phyloP scores from a whole-genome alignment of 2,113 vertebrate genomes.

The Orthochromis indermauri region DNA sequence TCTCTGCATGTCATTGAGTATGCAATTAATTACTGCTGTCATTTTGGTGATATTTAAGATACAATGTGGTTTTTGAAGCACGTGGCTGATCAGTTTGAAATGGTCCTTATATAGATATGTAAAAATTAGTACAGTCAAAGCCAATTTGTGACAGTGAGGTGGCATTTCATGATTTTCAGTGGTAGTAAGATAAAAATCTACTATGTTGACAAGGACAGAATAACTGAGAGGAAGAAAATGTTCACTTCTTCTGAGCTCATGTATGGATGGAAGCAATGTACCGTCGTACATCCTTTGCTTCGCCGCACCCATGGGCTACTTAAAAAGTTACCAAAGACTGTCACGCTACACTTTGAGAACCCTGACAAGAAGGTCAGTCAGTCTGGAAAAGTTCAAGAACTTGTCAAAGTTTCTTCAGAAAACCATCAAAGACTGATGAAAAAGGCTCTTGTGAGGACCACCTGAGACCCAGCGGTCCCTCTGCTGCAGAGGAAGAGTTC shows the following conservation, averaged over 20 bases:
- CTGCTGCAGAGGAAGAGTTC: neutral
- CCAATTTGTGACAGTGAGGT: neutral
- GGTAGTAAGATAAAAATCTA: neutral
- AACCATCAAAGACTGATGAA: neutral
- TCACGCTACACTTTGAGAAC: neutral
- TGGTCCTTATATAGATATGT: neutral
- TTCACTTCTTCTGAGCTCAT: neutral
- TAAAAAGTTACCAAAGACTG: neutral
- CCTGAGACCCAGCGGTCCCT: neutral
- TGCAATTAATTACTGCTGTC: neutral
- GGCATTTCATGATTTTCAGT: neutral
- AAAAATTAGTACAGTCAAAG: neutral
- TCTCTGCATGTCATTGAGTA: neutral
- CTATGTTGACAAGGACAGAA: neutral
- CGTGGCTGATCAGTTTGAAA: neutral
- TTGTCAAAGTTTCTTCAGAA: neutral
- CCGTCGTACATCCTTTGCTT: neutral
- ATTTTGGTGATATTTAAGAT: neutral
- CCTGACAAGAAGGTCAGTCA: neutral
- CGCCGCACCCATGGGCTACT: neutral
- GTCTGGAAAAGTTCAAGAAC: neutral
- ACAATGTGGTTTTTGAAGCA: neutral
- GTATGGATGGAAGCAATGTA: neutral
- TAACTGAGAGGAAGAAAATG: neutral
- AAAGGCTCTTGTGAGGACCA: neutral